Evolutionary conservation across 1,140 invertebrate species (phyloP).

Genomic region (Dendrolimus punctatus): DNA sequence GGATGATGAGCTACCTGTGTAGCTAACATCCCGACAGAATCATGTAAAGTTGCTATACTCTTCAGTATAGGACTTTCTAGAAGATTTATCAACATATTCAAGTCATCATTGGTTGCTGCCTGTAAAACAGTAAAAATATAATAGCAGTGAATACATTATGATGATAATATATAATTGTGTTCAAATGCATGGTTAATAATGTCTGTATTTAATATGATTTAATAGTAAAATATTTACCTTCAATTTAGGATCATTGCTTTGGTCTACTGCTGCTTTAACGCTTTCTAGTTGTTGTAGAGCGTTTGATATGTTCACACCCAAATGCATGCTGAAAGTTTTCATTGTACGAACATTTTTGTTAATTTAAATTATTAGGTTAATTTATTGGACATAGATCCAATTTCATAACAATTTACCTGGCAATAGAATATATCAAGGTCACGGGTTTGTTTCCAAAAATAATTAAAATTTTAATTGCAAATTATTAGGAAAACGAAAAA

Average conservation of each 20-base stretch:
- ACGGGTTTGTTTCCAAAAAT: too few species aligned
- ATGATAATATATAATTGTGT: too few species aligned
- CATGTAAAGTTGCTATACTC: constrained; percentile 93
- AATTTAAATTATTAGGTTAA: too few species aligned
- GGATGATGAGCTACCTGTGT: constrained; percentile 89
- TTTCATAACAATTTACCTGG: too few species aligned
- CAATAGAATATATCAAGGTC: too few species aligned
- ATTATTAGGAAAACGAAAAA: too few species aligned
- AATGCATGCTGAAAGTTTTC: constrained; percentile 38
- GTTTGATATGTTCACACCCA: constrained; percentile 76
- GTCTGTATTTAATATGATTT: background rate
- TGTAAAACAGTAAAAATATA: constrained; percentile 34
- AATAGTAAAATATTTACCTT: constrained; percentile 60
- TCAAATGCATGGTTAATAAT: too few species aligned
- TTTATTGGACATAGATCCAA: too few species aligned
- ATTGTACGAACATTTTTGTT: background rate
- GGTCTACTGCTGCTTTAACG: constrained; percentile 83
- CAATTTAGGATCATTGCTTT: constrained; percentile 81
- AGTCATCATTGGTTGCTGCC: constrained; percentile 85
- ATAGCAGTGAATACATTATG: background rate
- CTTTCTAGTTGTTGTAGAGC: constrained; percentile 85
- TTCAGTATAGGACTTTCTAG: constrained; percentile 94
- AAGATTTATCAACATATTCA: constrained; percentile 89
- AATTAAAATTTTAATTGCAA: too few species aligned
- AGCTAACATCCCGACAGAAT: constrained; percentile 86